phyloP scores from a whole-genome alignment of 2,797 vertebrate species.

The Vespertilio murinus region DNA sequence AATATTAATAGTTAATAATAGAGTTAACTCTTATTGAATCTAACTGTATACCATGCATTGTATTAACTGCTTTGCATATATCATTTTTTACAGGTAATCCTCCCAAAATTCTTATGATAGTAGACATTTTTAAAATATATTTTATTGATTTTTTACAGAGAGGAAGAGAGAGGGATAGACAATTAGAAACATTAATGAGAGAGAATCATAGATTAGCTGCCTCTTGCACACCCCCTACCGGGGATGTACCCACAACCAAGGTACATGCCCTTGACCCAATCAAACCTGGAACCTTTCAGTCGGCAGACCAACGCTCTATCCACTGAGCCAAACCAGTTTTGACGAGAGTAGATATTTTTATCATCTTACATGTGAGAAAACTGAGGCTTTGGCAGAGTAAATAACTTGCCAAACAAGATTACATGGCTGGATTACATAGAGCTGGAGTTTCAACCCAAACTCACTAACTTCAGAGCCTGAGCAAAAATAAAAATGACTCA shows the following conservation, averaged over 20 bases:
- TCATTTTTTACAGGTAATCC: neutral
- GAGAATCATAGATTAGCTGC: no score
- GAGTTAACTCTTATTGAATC: neutral
- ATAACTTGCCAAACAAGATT: neutral
- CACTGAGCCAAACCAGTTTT: no score
- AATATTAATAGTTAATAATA: neutral
- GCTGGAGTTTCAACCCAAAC: neutral
- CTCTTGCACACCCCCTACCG: no score
- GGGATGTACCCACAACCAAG: no score
- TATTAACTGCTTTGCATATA: neutral
- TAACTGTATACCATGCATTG: neutral
- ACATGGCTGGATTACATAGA: neutral
- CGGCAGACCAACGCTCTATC: no score
- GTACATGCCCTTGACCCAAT: no score
- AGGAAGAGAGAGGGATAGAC: no score
- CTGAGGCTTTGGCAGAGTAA: neutral
- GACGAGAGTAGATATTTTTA: neutral
- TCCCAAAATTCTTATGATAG: neutral
- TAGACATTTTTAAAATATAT: neutral
- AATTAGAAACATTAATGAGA: no score
- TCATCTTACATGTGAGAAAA: neutral
- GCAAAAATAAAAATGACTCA: neutral
- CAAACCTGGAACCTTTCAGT: no score
- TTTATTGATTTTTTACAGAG: no score
- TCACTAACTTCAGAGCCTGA: neutral